These are phyloP conservation scores for Seriola quinqueradiata DNA, from an alignment of 2,113 vertebrate genomes.

Conservation along the genomic window DNA sequence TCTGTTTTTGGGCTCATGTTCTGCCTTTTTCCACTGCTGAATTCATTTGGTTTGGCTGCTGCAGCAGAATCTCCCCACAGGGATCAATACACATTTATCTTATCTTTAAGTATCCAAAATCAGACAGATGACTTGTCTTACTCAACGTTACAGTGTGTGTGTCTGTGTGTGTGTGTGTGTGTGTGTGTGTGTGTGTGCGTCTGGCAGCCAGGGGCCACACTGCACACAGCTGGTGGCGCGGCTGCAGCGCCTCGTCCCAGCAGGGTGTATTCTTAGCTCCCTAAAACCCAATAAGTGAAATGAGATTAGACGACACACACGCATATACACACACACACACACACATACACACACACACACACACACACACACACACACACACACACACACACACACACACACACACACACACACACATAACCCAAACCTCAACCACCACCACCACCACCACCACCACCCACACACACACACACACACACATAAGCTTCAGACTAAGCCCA, in stretches of 20 bases:
- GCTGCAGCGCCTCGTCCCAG: conserved; percentile 53
- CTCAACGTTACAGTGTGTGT: conserved; percentile 9
- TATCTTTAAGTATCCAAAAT: conserved; percentile 43
- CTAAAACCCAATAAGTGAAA: conserved; percentile 71
- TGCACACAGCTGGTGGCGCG: conserved; percentile 61
- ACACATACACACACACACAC: not conserved
- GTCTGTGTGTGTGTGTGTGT: conserved; percentile 34
- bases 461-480: conserved; percentile 32
- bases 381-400: conserved; percentile 18
- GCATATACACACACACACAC: conserved; percentile 29
- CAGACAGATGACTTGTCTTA: conserved; percentile 27
- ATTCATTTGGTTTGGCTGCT: conserved; percentile 37
- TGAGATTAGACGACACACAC: conserved; percentile 70
- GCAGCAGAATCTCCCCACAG: not conserved
- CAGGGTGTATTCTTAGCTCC: conserved; percentile 71
- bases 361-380: conserved; percentile 5
- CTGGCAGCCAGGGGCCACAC: conserved; percentile 38
- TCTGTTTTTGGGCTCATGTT: conserved; percentile 21
- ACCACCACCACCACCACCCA: conserved; percentile 9
- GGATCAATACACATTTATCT: conserved; percentile 42
- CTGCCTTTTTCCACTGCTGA: conserved; percentile 13
- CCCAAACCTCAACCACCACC: conserved; percentile 38
- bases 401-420: conserved; percentile 18
- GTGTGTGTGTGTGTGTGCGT: conserved; percentile 29
- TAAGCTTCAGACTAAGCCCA: conserved; percentile 10